phyloP scores from a whole-genome alignment of 2,797 vertebrate genomes.

The Sparus aurata region DNA sequence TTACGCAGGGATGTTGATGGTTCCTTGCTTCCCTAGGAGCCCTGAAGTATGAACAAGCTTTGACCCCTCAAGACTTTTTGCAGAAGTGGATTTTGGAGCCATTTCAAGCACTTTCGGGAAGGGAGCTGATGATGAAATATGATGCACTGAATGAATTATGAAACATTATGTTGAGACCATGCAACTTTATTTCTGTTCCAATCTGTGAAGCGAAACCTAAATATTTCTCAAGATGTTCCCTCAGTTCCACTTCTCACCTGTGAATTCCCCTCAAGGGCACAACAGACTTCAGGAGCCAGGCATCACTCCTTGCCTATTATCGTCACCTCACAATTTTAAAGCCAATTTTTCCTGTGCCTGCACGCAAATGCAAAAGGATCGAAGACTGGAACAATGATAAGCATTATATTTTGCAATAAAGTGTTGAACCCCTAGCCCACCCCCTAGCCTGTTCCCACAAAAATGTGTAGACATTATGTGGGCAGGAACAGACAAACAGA shows the following conservation, averaged over 20 bases:
- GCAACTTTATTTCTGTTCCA: not conserved
- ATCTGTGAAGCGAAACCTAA: not conserved
- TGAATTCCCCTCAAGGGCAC: conserved; percentile 10
- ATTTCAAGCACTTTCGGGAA: conserved; percentile 16
- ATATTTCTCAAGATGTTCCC: not conserved
- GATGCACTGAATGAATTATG: not conserved
- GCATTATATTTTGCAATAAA: conserved; percentile 50
- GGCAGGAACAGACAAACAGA: conserved; percentile 16
- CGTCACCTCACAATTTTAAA: not conserved
- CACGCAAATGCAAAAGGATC: conserved; percentile 31
- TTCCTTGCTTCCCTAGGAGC: not conserved
- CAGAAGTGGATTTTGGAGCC: conserved; percentile 24
- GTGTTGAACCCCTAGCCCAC: not conserved
- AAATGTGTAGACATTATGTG: conserved; percentile 23
- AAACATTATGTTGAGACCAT: not conserved
- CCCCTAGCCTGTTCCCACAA: conserved; percentile 35
- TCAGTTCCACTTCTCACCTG: not conserved
- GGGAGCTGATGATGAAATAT: conserved; percentile 7
- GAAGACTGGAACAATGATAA: not conserved
- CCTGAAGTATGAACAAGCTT: not conserved
- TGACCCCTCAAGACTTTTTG: not conserved
- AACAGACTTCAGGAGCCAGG: not conserved
- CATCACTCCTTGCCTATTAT: not conserved
- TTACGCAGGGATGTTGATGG: not conserved
- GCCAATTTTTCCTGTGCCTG: conserved; percentile 20